phyloP scores from a whole-genome alignment of 2,888 invertebrate species.

The Andrena dorsata region DNA sequence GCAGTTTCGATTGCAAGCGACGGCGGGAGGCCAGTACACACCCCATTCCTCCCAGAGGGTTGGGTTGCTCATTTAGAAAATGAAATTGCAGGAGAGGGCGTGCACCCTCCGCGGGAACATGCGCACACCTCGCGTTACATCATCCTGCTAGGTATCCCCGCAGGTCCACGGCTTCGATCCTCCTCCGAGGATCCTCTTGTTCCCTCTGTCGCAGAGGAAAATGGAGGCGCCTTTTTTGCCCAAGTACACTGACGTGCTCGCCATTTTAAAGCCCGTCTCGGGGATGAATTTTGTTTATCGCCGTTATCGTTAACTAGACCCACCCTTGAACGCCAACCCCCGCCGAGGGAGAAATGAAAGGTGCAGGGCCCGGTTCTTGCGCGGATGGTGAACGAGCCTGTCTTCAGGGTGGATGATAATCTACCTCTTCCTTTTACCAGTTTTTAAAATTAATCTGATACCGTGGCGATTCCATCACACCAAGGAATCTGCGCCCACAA shows the following conservation, averaged over 20 bases:
- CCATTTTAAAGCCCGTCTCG: conserved; percentile 56
- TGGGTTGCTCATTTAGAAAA: conserved; percentile 76
- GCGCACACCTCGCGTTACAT: conserved; percentile 73
- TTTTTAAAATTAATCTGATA: too few relatives aligned
- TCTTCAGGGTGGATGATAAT: background rate
- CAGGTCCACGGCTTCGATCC: conserved; percentile 70
- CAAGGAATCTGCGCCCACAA: too few relatives aligned
- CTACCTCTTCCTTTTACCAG: too few relatives aligned
- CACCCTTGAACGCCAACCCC: background rate
- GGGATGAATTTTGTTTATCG: conserved; percentile 58
- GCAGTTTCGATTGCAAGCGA: conserved; percentile 75
- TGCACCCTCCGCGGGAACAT: conserved; percentile 75
- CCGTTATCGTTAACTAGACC: conserved; percentile 22
- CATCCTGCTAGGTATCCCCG: conserved; percentile 60
- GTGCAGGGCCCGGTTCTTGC: background rate
- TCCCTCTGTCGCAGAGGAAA: conserved; percentile 56
- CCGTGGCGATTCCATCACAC: too few relatives aligned
- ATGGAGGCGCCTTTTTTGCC: conserved; percentile 59
- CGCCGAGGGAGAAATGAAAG: conserved; percentile 18
- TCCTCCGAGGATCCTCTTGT: conserved; percentile 53
- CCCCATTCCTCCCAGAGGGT: conserved; percentile 71
- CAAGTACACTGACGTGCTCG: conserved; percentile 49
- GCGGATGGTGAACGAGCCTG: background rate
- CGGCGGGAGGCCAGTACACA: conserved; percentile 57
- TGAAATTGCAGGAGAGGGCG: conserved; percentile 79